Base-by-base conservation (phyloP, 2,888 invertebrate species). In the Leptopilina syphax region DNA sequence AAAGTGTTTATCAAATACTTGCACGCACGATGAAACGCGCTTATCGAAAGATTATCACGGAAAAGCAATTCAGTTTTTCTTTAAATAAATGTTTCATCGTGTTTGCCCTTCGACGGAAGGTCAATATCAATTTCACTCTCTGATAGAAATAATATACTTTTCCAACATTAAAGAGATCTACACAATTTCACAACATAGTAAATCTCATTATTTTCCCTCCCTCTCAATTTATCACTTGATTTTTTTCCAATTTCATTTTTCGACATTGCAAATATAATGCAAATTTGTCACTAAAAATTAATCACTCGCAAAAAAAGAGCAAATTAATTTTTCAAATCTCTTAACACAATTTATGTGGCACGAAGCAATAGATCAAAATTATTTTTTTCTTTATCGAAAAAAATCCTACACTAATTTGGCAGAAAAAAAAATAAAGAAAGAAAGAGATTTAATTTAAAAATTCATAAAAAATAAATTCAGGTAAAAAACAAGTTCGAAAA, bases 1-100 rank as follows among this genome's bases (percentile, higher is more conserved):
- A 34, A 10, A 27, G 34, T 34, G 12, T 57, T 57, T 54, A 73
- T 73, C 73, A 34, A 73, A 57, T 73, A 73, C 70, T 70, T 70
- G 9, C 27, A 34, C 34, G 24, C 41, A 57, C 9, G 34, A 54
- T 34, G 57, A 54, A 73, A 57, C 73, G 27, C 50, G 47, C 73
- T 73, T 57, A 73, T 57, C 13, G 34, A 27, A 57, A 73, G 57
- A 57, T 73, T 54, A 70, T 70, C 13, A 70, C 24, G 27, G 27
- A 54, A 44, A 44, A 50, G n/a, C 67, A 70, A 50, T 50, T 57
- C 12, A 73, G 34, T 34, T 73, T 34, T 50, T 54, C 57, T 54
- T 73, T 54, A 57, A 73, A 57, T 5, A 34, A 50, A 27, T 57
- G 34, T 68, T 68, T 44, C 24, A 50, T 47, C 18, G 67, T 67